phyloP scores from a whole-genome alignment of 1,140 invertebrate species.

The Oryctes rhinoceros region DNA sequence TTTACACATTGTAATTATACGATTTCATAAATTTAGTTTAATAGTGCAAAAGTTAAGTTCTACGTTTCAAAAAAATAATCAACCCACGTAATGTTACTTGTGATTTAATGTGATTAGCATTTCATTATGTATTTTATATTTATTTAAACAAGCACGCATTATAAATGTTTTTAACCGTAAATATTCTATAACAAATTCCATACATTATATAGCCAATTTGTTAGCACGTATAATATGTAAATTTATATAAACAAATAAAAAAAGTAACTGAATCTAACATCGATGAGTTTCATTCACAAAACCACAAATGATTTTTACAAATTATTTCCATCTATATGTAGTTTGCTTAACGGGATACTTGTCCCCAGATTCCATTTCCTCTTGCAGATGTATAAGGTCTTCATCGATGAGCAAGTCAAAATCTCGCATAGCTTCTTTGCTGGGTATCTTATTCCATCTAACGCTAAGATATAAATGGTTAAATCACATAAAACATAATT shows the following conservation, averaged over 20 bases:
- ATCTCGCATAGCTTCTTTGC: conserved; percentile 81
- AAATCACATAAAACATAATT: too few species aligned
- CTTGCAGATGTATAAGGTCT: conserved; percentile 65
- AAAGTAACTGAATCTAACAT: neutral
- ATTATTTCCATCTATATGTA: conserved; percentile 38
- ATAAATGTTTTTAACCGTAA: neutral
- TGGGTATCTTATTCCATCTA: conserved; percentile 89
- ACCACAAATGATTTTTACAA: neutral
- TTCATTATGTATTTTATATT: too few species aligned
- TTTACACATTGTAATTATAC: too few species aligned
- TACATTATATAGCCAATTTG: conserved; percentile 16
- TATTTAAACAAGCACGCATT: too few species aligned
- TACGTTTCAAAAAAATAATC: too few species aligned
- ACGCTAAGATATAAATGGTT: conserved; percentile 66
- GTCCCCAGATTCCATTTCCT: conserved; percentile 44
- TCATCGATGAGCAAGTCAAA: conserved; percentile 91
- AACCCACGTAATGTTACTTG: too few species aligned
- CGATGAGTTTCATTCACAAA: neutral
- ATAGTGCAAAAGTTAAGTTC: too few species aligned
- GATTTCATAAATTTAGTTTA: too few species aligned
- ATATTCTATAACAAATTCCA: neutral
- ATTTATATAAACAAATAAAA: conserved; percentile 26
- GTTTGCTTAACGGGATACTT: conserved; percentile 18
- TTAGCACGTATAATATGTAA: neutral
- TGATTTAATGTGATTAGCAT: too few species aligned